A percentile compares a stretch with the other conserved stretches of the same genome.
Evolutionary conservation across 2,888 invertebrate species (phyloP).

Genomic region (Andrena marginata): DNA sequence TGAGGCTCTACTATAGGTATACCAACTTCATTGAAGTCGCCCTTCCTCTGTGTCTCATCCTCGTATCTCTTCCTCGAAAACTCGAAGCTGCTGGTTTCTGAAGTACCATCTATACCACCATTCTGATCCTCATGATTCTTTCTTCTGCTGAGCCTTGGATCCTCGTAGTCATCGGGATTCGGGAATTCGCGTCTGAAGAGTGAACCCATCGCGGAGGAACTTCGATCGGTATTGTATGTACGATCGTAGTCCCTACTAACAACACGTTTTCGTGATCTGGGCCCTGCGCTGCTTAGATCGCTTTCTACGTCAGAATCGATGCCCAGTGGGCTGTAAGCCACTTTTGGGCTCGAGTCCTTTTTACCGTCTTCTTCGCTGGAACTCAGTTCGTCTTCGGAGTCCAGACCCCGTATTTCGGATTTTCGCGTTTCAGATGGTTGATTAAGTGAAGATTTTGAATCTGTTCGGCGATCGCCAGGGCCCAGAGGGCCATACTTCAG

Average conservation of each 20-base stretch:
- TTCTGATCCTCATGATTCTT: slow-evolving; percentile 38
- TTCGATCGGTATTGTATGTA: slow-evolving; percentile 9
- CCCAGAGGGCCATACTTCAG: slow-evolving; percentile 78
- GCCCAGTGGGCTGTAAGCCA: slow-evolving; percentile 80
- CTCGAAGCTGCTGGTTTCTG: slow-evolving; percentile 74
- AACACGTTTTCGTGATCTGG: slow-evolving; percentile 74
- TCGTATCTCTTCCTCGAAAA: slow-evolving; percentile 63
- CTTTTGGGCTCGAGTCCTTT: slow-evolving; percentile 67
- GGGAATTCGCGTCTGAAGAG: slow-evolving; percentile 70
- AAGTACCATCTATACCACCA: slow-evolving; percentile 70
- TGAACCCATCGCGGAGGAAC: slow-evolving; percentile 17
- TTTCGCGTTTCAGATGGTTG: slow-evolving; percentile 11
- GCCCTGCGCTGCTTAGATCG: slow-evolving; percentile 73
- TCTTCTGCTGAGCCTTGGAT: slow-evolving; percentile 50
- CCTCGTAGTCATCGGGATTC: slow-evolving; percentile 79
- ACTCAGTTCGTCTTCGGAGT: slow-evolving; percentile 75
- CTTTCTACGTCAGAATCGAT: slow-evolving; percentile 82
- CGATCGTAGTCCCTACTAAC: slow-evolving; percentile 71
- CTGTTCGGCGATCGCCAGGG: slow-evolving; percentile 74
- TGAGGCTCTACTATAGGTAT: slow-evolving; percentile 76
- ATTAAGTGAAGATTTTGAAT: slow-evolving; percentile 29
- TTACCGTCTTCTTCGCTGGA: slow-evolving; percentile 78
- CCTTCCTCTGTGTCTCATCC: slow-evolving; percentile 52
- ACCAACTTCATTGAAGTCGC: slow-evolving; percentile 83
- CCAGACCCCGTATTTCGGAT: slow-evolving; percentile 41